Percentiles rank a stretch among this genome's conserved stretches.
These are phyloP conservation scores for Thomomys bottae DNA, from an alignment of 2,113 vertebrate species.

Conservation along the genomic window DNA sequence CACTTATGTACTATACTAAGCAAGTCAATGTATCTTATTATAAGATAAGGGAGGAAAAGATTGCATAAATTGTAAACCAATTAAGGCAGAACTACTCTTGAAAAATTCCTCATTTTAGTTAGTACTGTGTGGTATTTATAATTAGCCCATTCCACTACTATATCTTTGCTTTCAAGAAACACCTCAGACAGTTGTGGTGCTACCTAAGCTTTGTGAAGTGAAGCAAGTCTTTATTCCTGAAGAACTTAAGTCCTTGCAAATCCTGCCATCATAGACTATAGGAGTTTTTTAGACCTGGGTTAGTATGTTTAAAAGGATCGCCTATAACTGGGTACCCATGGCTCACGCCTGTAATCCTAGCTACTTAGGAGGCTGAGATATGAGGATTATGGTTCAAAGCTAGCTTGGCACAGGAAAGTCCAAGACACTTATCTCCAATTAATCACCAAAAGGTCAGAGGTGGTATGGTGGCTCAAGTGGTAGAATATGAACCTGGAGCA, in stretches of 20 bases:
- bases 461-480: too few species aligned
- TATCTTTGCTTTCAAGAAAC: not conserved
- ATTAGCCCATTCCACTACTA: not conserved
- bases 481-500: too few species aligned
- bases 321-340: too few species aligned
- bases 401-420: too few species aligned
- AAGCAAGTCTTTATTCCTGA: not conserved
- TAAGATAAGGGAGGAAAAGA: not conserved
- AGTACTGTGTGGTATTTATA: not conserved
- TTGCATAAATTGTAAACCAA: not conserved
- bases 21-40: not conserved
- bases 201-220: not conserved
- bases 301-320: not conserved
- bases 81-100: not conserved
- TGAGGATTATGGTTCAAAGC: too few species aligned
- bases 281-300: not conserved
- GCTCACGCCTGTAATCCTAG: too few species aligned
- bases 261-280: not conserved
- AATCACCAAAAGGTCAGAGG: too few species aligned
- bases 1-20: not conserved
- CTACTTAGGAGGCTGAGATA: too few species aligned
- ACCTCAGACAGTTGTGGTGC: too few species aligned
- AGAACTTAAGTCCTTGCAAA: not conserved
- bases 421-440: too few species aligned
- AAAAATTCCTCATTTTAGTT: not conserved